Conservation (phyloP, 2,888 invertebrate genomes). For the Tetranychus piercei region DNA sequence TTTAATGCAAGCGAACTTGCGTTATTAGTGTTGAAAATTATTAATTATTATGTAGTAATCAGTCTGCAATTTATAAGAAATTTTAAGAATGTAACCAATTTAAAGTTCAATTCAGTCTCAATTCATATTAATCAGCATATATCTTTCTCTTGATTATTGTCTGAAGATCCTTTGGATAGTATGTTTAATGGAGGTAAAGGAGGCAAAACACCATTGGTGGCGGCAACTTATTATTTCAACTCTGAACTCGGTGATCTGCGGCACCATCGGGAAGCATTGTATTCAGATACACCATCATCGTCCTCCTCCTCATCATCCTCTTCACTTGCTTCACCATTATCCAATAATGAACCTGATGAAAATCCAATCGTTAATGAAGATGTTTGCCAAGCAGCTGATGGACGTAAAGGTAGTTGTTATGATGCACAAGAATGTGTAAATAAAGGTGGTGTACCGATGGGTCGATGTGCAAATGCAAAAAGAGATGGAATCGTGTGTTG, state of each 20-base stretch:
- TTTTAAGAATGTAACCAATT: background rate
- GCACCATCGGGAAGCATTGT: background rate
- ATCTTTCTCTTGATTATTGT: background rate
- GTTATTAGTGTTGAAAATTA: no score
- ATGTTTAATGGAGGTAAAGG: conserved; percentile 4
- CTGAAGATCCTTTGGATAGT: conserved; percentile 3
- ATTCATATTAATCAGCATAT: no score
- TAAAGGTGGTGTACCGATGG: conserved; percentile 27
- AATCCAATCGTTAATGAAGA: background rate
- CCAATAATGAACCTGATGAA: background rate
- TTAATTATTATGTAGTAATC: no score
- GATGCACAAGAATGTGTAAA: conserved; percentile 25
- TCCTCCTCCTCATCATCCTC: background rate
- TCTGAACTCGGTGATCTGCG: conserved; percentile 4
- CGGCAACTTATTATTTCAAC: conserved; percentile 26
- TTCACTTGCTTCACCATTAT: background rate
- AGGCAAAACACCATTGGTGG: conserved; percentile 22
- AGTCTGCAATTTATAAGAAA: no score
- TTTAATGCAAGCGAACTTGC: no score
- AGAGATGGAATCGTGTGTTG: conserved; percentile 25
- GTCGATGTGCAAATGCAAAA: conserved; percentile 19
- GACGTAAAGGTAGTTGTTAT: conserved; percentile 26
- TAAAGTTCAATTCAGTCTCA: background rate
- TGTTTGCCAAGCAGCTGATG: conserved; percentile 25
- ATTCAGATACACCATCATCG: background rate